These are phyloP conservation scores for Zygaena filipendulae DNA, from an alignment of 2,888 invertebrate species.

Conservation along the genomic window DNA sequence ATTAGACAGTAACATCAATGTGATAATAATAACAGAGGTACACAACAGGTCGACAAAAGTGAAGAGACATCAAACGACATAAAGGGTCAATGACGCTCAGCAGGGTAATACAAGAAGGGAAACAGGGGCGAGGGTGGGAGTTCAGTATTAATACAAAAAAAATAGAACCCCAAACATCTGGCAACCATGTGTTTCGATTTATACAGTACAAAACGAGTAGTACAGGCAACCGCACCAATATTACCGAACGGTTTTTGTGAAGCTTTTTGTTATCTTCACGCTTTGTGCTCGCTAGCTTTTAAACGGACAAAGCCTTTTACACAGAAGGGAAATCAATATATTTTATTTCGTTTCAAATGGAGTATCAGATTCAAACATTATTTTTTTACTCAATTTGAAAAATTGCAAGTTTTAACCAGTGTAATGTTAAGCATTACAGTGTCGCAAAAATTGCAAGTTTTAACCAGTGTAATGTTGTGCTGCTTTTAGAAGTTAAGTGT, in stretches of 20 bases:
- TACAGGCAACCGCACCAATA: slow-evolving; percentile 48
- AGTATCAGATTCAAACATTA: no score
- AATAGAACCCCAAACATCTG: slow-evolving; percentile 63
- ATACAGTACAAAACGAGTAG: slow-evolving; percentile 57
- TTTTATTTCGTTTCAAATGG: no score
- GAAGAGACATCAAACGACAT: no score
- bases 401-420: no score
- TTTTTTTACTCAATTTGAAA: no score
- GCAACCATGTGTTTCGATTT: slow-evolving; percentile 56
- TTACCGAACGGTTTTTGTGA: slow-evolving; percentile 40
- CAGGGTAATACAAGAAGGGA: slow-evolving; percentile 30
- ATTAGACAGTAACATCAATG: no score
- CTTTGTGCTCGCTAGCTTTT: slow-evolving; percentile 54
- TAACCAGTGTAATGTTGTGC: no score
- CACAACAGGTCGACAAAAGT: slow-evolving; percentile 52
- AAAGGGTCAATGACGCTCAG: slow-evolving; percentile 57
- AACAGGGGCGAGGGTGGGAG: slow-evolving; percentile 30
- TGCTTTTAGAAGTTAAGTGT: no score
- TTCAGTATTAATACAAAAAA: slow-evolving; percentile 54
- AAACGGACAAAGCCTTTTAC: slow-evolving; percentile 46
- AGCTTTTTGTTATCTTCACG: slow-evolving; percentile 55
- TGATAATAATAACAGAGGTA: no score
- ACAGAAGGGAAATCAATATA: slow-evolving; percentile 48
- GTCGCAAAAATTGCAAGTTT: no score
- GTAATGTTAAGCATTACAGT: no score